Percentiles rank a stretch among this genome's conserved stretches.
phyloP scores from a whole-genome alignment of 1,140 invertebrate genomes.

The Delia radicum region DNA sequence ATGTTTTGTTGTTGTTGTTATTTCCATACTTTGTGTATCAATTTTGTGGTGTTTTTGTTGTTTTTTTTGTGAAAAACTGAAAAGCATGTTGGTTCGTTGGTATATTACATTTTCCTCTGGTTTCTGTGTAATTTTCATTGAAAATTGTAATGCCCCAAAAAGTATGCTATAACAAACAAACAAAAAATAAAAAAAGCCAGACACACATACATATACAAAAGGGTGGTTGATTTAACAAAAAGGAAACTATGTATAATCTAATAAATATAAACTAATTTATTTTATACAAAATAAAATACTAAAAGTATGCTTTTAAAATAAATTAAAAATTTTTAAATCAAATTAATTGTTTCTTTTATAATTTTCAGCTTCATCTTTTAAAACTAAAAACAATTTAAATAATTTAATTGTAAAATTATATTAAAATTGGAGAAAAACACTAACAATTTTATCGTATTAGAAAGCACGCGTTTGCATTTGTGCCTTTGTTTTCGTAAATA shows the following conservation, averaged over 20 bases:
- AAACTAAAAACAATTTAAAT: not conserved
- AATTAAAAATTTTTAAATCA: no score
- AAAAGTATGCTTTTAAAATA: no score
- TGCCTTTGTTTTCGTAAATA: constrained; percentile 1
- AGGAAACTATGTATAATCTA: no score
- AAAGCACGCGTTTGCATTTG: not conserved
- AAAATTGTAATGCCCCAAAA: not conserved
- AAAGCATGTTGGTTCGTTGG: not conserved
- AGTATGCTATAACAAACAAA: not conserved
- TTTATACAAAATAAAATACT: no score
- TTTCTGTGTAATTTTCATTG: not conserved
- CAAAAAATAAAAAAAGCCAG: not conserved
- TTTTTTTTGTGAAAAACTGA: not conserved
- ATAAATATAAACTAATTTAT: no score
- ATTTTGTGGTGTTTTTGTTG: not conserved
- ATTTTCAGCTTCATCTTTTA: not conserved
- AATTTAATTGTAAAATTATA: not conserved
- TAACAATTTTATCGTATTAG: not conserved
- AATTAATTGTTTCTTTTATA: not conserved
- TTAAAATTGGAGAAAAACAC: not conserved
- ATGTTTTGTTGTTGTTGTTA: not conserved
- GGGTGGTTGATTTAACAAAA: not conserved
- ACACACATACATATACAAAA: not conserved
- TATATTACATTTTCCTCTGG: not conserved
- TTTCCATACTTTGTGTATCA: not conserved